A percentile compares a stretch with the other conserved stretches of the same genome.
phyloP scores from a whole-genome alignment of 2,797 vertebrate genomes.

The Melanotaenia boesemani region DNA sequence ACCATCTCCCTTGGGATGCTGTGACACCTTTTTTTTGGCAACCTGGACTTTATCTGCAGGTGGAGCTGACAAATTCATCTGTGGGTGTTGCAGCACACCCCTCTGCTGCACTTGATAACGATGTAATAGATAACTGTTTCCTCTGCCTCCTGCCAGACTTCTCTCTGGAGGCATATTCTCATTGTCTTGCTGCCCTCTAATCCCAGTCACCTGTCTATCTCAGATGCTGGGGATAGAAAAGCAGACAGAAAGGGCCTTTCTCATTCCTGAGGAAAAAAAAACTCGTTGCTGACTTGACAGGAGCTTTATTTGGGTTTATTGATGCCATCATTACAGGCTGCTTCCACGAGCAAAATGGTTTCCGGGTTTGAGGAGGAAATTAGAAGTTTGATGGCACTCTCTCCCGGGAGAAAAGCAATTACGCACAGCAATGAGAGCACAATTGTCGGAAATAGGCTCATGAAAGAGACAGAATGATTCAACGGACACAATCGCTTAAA shows the following conservation, averaged over 20 bases:
- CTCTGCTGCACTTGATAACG: constrained; percentile 58
- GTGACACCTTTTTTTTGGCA: constrained; percentile 65
- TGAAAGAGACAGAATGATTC: constrained; percentile 63
- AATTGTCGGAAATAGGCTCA: constrained; percentile 71
- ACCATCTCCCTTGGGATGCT: constrained; percentile 55
- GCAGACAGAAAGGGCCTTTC: constrained; percentile 12
- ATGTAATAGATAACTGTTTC: constrained; percentile 63
- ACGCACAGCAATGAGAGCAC: constrained; percentile 68
- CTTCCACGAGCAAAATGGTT: constrained; percentile 68
- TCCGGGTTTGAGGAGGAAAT: constrained; percentile 75
- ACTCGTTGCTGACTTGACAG: constrained; percentile 39
- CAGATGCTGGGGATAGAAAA: constrained; percentile 35
- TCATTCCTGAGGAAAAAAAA: constrained; percentile 9
- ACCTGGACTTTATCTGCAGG: constrained; percentile 67
- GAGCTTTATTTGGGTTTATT: constrained; percentile 58
- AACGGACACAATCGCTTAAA: constrained; percentile 47
- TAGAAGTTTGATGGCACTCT: constrained; percentile 78
- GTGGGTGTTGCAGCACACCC: constrained; percentile 49
- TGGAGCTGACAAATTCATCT: constrained; percentile 49
- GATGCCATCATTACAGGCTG: constrained; percentile 69
- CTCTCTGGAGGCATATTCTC: constrained; percentile 52
- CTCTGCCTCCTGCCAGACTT: constrained; percentile 51
- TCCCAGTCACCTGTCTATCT: constrained; percentile 54
- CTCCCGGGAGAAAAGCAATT: constrained; percentile 76
- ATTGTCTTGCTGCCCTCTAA: constrained; percentile 64